phyloP scores from a whole-genome alignment of 2,888 invertebrate species.

The Drosophila kambysellisi region DNA sequence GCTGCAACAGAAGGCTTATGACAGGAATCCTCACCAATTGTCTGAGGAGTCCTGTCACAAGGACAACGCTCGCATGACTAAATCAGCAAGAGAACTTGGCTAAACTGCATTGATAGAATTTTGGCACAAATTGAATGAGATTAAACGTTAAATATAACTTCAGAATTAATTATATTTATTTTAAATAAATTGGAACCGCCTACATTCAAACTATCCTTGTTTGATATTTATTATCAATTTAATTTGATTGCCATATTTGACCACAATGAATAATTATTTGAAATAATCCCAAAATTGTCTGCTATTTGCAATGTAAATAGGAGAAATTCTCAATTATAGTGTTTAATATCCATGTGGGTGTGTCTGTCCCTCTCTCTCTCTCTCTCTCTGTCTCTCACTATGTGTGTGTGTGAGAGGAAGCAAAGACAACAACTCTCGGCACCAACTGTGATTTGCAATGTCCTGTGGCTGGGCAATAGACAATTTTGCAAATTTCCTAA shows the following conservation, averaged over 20 bases:
- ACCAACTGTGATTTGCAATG: constrained; percentile 46
- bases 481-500: constrained; percentile 73
- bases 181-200: constrained; percentile 5
- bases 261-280: constrained; percentile 39
- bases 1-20: constrained; percentile 17
- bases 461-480: constrained; percentile 47
- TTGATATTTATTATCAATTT: not conserved
- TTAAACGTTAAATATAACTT: not conserved
- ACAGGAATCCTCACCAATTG: not conserved
- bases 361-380: not conserved
- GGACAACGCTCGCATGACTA: constrained; percentile 11
- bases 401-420: constrained; percentile 20
- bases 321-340: constrained; percentile 17
- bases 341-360: not conserved
- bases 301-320: constrained; percentile 52
- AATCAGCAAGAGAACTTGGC: constrained; percentile 1
- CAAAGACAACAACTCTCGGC: constrained; percentile 43
- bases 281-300: constrained; percentile 63
- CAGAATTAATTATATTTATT: constrained; percentile 7
- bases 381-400: constrained; percentile 7
- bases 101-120: not conserved
- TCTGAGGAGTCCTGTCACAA: no score
- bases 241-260: constrained; percentile 25
- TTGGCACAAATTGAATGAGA: not conserved
- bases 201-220: no score